These are phyloP conservation scores for Chymomyza fuscimana DNA, from an alignment of 2,888 invertebrate genomes.

Conservation along the genomic window DNA sequence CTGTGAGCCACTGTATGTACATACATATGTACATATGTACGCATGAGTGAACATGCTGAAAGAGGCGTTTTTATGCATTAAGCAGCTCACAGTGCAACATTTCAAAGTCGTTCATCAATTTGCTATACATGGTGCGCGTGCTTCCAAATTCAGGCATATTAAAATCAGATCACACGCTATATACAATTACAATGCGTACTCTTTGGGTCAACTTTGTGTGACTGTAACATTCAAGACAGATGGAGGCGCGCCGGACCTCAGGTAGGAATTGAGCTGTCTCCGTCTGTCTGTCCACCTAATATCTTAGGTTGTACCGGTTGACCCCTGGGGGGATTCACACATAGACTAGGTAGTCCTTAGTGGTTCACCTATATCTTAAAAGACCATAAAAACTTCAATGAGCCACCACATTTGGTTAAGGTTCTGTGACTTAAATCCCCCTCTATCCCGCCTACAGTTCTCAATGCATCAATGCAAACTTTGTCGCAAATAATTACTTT, in stretches of 20 bases:
- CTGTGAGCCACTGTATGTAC: not conserved
- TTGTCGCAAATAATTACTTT: too few species aligned
- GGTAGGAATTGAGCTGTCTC: too few species aligned
- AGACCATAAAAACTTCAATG: too few species aligned
- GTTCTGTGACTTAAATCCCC: too few species aligned
- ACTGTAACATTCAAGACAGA: not conserved
- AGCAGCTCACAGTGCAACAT: slow-evolving; percentile 32
- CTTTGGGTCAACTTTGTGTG: not conserved
- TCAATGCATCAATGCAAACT: too few species aligned
- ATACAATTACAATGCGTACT: slow-evolving; percentile 4
- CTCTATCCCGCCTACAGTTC: too few species aligned
- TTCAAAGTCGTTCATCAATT: slow-evolving; percentile 52
- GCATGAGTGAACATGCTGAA: not conserved
- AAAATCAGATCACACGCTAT: slow-evolving; percentile 32
- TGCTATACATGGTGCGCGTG: slow-evolving; percentile 50
- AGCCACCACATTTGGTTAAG: too few species aligned
- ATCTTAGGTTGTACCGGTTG: too few species aligned
- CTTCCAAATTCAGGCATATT: slow-evolving; percentile 15
- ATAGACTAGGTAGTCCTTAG: too few species aligned
- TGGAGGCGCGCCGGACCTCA: not conserved
- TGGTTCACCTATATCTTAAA: too few species aligned
- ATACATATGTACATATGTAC: not conserved
- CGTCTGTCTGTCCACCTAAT: too few species aligned
- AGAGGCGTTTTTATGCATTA: slow-evolving; percentile 35
- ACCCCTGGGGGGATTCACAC: too few species aligned